These are phyloP conservation scores for Cordilura impudica DNA, from an alignment of 2,888 invertebrate species.

Conservation along the genomic window DNA sequence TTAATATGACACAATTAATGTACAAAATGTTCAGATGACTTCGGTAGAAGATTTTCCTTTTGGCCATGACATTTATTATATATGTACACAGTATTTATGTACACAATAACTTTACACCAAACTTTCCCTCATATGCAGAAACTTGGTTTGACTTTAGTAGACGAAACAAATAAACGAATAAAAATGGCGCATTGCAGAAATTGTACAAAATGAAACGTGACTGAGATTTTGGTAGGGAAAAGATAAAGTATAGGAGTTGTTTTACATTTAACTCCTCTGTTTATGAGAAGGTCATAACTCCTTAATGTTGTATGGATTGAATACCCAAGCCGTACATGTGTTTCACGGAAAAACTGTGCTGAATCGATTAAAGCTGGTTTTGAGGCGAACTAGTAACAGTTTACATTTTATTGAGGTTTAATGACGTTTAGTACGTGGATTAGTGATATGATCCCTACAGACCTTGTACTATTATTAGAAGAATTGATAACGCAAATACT, in stretches of 20 bases:
- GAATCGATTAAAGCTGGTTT: too few species aligned
- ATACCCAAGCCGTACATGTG: too few species aligned
- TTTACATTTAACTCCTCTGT: too few species aligned
- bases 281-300: too few species aligned
- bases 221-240: conserved; percentile 1
- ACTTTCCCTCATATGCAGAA: neutral
- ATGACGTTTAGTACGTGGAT: too few species aligned
- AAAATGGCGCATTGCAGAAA: conserved; percentile 60
- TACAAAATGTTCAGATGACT: neutral
- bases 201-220: conserved; percentile 46
- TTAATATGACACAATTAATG: neutral
- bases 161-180: conserved; percentile 10
- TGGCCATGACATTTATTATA: conserved; percentile 53
- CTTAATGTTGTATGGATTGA: too few species aligned
- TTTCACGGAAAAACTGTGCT: too few species aligned
- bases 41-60: conserved; percentile 31
- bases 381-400: too few species aligned
- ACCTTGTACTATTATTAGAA: too few species aligned
- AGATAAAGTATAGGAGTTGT: neutral
- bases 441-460: too few species aligned
- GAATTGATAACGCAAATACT: too few species aligned
- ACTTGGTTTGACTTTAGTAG: conserved; percentile 37
- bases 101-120: neutral
- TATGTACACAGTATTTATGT: neutral
- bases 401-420: too few species aligned